phyloP scores from a whole-genome alignment of 1,140 invertebrate genomes.

The Halictus rubicundus region DNA sequence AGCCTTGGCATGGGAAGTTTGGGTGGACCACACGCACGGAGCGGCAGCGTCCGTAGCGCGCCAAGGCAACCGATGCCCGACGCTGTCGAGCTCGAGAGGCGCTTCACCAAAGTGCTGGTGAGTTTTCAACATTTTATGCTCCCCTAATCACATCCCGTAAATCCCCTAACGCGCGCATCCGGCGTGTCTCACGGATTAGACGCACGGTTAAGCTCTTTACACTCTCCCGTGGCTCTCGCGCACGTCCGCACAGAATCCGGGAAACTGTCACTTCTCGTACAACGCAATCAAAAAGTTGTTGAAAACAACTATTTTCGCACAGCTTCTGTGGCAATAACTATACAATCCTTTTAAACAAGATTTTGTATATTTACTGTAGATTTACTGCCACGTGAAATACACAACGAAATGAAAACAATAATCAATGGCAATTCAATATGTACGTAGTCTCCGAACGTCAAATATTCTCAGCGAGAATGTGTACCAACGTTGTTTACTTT shows the following conservation, averaged over 20 bases:
- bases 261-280: conserved; percentile 2
- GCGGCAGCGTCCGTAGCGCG: conserved; percentile 87
- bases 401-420: no score
- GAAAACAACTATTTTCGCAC: no score
- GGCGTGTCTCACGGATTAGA: conserved; percentile 8
- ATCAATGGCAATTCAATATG: no score
- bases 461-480: background rate
- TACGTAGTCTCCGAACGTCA: background rate
- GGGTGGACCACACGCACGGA: conserved; percentile 81
- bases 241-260: background rate
- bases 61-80: conserved; percentile 94
- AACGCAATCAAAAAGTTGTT: no score
- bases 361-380: no score
- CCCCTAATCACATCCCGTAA: background rate
- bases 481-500: background rate
- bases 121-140: conserved; percentile 75
- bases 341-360: no score
- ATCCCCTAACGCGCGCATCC: background rate
- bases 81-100: conserved; percentile 91
- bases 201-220: background rate
- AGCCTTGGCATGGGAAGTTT: conserved; percentile 70
- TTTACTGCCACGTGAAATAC: no score
- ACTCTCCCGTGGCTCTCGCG: background rate
- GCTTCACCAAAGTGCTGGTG: conserved; percentile 97
- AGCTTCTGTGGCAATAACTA: no score